These are phyloP conservation scores for Vesta saturnalis DNA, from an alignment of 2,888 invertebrate genomes.

Conservation along the genomic window DNA sequence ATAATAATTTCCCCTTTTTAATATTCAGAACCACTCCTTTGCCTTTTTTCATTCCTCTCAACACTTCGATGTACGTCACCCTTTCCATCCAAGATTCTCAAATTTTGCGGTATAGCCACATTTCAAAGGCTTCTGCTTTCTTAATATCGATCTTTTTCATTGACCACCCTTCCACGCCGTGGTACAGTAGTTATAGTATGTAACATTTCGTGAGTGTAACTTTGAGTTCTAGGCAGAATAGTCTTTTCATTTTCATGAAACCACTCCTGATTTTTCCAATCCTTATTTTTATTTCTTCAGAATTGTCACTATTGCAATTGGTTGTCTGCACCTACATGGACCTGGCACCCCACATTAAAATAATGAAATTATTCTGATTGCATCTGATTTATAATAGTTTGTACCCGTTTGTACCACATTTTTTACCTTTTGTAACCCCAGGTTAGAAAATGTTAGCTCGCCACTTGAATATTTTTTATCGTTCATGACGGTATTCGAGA, in stretches of 20 bases:
- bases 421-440: too few relatives aligned
- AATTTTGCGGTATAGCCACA: background rate
- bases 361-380: too few relatives aligned
- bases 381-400: too few relatives aligned
- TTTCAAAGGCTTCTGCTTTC: background rate
- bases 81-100: background rate
- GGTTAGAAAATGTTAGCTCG: too few relatives aligned
- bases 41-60: too few relatives aligned
- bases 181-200: background rate
- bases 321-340: too few relatives aligned
- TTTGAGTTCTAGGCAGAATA: background rate
- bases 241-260: background rate
- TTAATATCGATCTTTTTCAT: background rate
- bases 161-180: background rate
- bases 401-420: too few relatives aligned
- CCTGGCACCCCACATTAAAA: too few relatives aligned
- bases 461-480: too few relatives aligned
- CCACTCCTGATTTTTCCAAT: background rate
- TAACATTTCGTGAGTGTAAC: background rate
- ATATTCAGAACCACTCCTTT: constrained; percentile 11
- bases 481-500: too few relatives aligned
- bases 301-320: background rate
- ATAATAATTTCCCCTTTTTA: constrained; percentile 17
- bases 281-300: background rate
- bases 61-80: background rate